Evolutionary conservation across 2,113 vertebrate genomes (phyloP).

Genomic region (Trinectes maculatus): DNA sequence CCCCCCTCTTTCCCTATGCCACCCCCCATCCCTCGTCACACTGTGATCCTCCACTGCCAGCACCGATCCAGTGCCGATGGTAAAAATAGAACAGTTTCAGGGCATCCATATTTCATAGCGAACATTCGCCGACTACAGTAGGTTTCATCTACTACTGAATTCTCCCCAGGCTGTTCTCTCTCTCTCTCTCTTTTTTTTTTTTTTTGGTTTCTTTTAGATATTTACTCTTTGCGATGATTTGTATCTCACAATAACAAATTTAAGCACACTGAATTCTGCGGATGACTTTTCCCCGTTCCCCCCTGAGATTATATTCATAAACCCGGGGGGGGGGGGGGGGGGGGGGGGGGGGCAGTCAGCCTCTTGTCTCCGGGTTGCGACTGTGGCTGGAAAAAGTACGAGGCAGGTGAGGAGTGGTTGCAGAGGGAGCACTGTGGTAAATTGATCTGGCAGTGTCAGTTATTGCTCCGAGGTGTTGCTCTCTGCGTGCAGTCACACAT

Average conservation of each 20-base stretch:
- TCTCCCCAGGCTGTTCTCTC: slow-evolving; percentile 50
- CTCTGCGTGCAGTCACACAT: slow-evolving; percentile 48
- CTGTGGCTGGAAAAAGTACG: slow-evolving; percentile 32
- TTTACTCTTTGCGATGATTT: slow-evolving; percentile 48
- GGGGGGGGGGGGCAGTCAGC: background rate
- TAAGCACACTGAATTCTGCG: slow-evolving; percentile 30
- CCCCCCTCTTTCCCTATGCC: slow-evolving; percentile 48
- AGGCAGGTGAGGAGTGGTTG: slow-evolving; percentile 58
- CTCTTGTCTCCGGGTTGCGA: slow-evolving; percentile 32
- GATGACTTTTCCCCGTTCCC: slow-evolving; percentile 45
- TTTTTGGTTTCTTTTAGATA: slow-evolving; percentile 46
- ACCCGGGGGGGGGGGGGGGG: background rate
- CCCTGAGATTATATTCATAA: slow-evolving; percentile 35
- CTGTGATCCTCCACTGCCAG: slow-evolving; percentile 79
- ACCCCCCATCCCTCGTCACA: slow-evolving; percentile 65
- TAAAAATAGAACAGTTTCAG: slow-evolving; percentile 81
- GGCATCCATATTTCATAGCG: slow-evolving; percentile 76
- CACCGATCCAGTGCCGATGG: slow-evolving; percentile 68
- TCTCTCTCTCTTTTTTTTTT: slow-evolving; percentile 13
- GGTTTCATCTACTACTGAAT: slow-evolving; percentile 60
- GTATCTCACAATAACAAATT: slow-evolving; percentile 49
- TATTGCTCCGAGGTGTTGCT: slow-evolving; percentile 67
- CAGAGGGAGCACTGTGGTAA: slow-evolving; percentile 55
- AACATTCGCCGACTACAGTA: slow-evolving; percentile 56
- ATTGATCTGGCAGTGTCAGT: slow-evolving; percentile 66